These are phyloP conservation scores for Ormyrus thymus DNA, from an alignment of 2,888 invertebrate genomes.

Conservation along the genomic window DNA sequence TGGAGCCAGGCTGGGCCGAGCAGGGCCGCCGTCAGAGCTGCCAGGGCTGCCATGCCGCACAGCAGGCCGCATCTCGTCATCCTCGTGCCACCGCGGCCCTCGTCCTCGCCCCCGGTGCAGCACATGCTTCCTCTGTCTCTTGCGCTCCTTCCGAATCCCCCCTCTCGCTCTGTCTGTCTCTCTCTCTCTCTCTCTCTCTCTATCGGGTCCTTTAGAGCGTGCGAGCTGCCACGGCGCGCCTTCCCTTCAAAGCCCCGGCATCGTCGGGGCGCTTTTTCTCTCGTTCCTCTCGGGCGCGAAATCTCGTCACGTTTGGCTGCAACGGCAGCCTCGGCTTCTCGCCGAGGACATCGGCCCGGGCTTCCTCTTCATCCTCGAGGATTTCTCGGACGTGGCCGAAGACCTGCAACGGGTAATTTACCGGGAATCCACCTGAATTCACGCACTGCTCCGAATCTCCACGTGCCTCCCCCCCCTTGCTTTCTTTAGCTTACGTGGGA, in stretches of 20 bases:
- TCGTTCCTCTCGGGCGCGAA: neutral
- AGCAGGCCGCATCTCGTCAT: slow-evolving; percentile 72
- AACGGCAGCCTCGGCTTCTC: neutral
- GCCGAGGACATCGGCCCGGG: neutral
- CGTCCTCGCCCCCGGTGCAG: slow-evolving; percentile 63
- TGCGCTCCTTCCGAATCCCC: too few relatives aligned
- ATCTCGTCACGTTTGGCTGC: slow-evolving; percentile 39
- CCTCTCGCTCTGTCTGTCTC: too few relatives aligned
- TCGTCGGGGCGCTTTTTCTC: neutral
- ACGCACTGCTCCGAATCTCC: too few relatives aligned
- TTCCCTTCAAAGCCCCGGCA: slow-evolving; percentile 24
- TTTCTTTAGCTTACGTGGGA: slow-evolving; percentile 20
- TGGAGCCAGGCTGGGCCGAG: slow-evolving; percentile 73
- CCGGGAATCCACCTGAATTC: too few relatives aligned
- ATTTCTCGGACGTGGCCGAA: neutral
- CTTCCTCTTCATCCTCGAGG: neutral
- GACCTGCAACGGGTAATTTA: neutral
- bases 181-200: neutral
- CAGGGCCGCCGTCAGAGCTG: slow-evolving; percentile 70
- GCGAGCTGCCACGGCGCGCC: slow-evolving; percentile 21
- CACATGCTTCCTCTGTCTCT: slow-evolving; percentile 62
- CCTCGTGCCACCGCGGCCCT: slow-evolving; percentile 63
- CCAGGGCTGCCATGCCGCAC: slow-evolving; percentile 72
- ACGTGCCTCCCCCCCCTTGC: too few relatives aligned
- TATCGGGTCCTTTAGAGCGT: neutral